Evolutionary conservation across 2,888 invertebrate genomes (phyloP), one percentile per base, ranked within the genome.

Genomic region (Hanleya hanleyi): DNA sequence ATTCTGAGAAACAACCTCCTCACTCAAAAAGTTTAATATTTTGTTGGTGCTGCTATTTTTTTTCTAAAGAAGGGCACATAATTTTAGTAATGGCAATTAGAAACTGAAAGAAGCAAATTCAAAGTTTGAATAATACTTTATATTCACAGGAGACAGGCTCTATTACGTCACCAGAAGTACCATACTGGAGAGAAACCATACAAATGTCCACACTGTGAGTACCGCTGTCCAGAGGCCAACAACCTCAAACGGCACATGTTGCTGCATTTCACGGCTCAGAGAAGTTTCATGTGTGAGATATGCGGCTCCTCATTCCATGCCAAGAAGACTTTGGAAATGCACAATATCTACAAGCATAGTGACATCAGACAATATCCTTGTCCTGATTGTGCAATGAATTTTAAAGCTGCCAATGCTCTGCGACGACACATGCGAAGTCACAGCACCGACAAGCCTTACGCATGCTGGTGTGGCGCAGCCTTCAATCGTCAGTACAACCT

Each of bases 271-370:
- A 82, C 84, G 36, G 78, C 81, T 7, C 79, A 83, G 61, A 83
- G 89, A 29, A 84, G 86, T 66, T 91, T 87, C 76, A 83, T 90
- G 26, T 91, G 91, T 79, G 91, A 90, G 76, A 78, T 87, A 12
- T 91, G 91, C 78, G 90, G 90, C 1, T 81, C 86, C 22, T 85
- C 90, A 5, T 91, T 91, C 79, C 88, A 89, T 68, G 87, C 88
- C 12, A 85, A 88, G 70, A 87, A 86, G 67, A 89, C 89, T 0
- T 83, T 91, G 29, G 88, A 89, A 71, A 87, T 88, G 70, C 91
- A 91, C 71, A 81, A 85, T 78, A 80, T 83, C 15, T 90, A 87
- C 82, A 88, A 90, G 33, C 91, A 91, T 80, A 89, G 86, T 26
- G 86, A 88, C 18, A 82, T 80, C 5, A 74, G 90, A 7, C 76